Evolutionary conservation across 2,797 vertebrate genomes (phyloP), one percentile per base, ranked within the genome.

Genomic region (Lemur catta): DNA sequence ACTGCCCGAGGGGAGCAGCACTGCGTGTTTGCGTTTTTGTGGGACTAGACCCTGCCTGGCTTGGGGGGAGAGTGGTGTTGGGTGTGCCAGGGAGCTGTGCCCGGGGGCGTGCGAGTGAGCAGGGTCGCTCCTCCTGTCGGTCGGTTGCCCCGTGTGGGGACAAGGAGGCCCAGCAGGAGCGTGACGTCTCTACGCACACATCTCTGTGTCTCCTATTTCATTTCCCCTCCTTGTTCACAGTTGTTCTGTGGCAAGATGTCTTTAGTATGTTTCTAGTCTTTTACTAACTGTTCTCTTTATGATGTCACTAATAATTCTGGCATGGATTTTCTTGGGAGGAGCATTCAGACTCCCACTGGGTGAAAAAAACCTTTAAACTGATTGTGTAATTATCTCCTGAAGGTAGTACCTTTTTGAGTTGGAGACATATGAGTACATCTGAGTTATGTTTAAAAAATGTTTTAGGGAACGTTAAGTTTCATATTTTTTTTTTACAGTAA

Each of bases 281-380:
- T 74, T 18, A 93, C 97, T 97, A 85, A 89, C 93, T n/a, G 1
- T 93, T 76, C 69, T 94, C 84, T 93, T 52, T 38, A 9, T 59
- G 24, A 74, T 22, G 15, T 74, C 91, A 85, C 91, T 97, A 75
- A 92, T 89, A 38, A 74, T 43, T 85, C 81, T 89, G 28, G 52
- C 38, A 3, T 94, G 93, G 84, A 9, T 57, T 91, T 93, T 88
- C 89, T 81, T 26, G 91, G 85, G 90, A 85, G 57, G 74, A 63
- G 17, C 6, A 7, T 78, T 84, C 35, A 75, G 74, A 52, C 74
- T 78, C 28, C 78, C 52, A 0, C 4, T 35, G 61, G 52, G 65
- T 75, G 17, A 28, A 72, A 55, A 55, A 52, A 43, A 14, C 15
- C 33, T 63, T 57, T 46, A 41, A 52, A 22, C 55, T 46, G 86